Evolutionary conservation across 2,113 vertebrate genomes (phyloP).

Genomic region (Campylomormyrus tamandua): DNA sequence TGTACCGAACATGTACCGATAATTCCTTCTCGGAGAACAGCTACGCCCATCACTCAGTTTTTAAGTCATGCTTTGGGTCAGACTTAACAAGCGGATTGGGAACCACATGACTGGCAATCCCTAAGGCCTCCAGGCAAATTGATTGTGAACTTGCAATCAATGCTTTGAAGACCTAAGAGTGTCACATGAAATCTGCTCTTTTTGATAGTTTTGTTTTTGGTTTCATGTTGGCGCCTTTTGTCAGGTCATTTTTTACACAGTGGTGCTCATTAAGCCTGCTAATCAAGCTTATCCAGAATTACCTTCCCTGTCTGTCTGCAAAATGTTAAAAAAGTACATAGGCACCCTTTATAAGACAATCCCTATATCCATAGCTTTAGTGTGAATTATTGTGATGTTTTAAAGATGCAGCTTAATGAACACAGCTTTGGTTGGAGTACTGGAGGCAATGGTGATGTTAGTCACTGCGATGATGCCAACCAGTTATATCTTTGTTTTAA

Average conservation of each 20-base stretch:
- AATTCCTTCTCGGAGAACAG: not conserved
- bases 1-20: not conserved
- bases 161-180: not conserved
- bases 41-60: not conserved
- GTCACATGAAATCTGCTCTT: not conserved
- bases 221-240: not conserved
- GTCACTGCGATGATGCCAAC: not conserved
- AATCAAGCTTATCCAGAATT: not conserved
- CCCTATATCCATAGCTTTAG: not conserved
- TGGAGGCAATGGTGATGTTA: not conserved
- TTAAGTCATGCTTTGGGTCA: not conserved
- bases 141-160: not conserved
- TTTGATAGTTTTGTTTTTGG: not conserved
- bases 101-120: not conserved
- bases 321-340: not conserved
- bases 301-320: not conserved
- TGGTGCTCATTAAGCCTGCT: not conserved
- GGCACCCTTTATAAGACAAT: not conserved
- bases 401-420: not conserved
- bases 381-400: not conserved
- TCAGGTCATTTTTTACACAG: not conserved
- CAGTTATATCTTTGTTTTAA: not conserved
- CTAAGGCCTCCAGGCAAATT: not conserved
- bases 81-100: not conserved
- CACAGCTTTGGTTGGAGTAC: not conserved